A percentile compares a stretch with the other conserved stretches of the same genome.
phyloP scores from a whole-genome alignment of 2,113 vertebrate genomes.

The Tenrec ecaudatus region DNA sequence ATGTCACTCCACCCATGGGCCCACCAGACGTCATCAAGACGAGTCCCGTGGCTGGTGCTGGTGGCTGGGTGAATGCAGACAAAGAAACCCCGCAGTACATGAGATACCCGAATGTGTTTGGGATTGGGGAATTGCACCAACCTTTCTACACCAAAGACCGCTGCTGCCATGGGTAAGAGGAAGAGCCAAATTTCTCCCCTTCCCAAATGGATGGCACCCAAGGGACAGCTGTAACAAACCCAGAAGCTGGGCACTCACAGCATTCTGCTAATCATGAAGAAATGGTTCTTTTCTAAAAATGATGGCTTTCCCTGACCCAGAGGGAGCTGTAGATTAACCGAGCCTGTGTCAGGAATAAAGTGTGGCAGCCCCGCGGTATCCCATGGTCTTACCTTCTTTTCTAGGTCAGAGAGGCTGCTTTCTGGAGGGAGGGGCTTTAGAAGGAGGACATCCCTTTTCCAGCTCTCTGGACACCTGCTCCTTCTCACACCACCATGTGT shows the following conservation, averaged over 20 bases:
- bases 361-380: background rate
- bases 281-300: slow-evolving; percentile 64
- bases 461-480: background rate
- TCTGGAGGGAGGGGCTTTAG: background rate
- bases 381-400: background rate
- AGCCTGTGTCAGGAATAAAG: background rate
- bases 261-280: slow-evolving; percentile 5
- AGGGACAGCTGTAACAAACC: background rate
- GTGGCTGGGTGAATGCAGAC: slow-evolving; percentile 94
- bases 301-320: no score
- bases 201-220: background rate
- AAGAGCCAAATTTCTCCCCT: background rate
- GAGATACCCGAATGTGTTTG: slow-evolving; percentile 95
- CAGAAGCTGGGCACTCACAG: background rate
- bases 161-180: slow-evolving; percentile 92
- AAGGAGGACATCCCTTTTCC: background rate
- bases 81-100: slow-evolving; percentile 95
- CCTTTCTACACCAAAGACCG: slow-evolving; percentile 95
- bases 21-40: slow-evolving; percentile 90
- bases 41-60: slow-evolving; percentile 89
- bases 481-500: background rate
- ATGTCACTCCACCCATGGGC: slow-evolving; percentile 98
- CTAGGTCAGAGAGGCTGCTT: background rate
- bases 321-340: no score
- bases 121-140: slow-evolving; percentile 98